Evolutionary conservation across 2,888 invertebrate species (phyloP).

Genomic region (Darwinula stevensoni): DNA sequence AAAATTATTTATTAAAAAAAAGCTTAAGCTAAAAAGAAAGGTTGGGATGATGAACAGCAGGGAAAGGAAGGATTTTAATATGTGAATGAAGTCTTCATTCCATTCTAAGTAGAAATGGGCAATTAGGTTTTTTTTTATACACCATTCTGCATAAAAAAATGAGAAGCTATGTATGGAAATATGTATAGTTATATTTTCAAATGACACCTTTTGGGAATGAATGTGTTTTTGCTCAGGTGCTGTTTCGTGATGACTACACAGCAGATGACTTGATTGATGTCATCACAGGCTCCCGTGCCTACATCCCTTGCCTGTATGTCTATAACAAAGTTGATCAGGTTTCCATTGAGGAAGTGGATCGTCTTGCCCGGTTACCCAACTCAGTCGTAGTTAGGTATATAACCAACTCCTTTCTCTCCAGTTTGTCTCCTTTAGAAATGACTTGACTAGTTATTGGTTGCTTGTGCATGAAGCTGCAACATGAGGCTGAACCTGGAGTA

Average conservation of each 20-base stretch:
- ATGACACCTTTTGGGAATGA: neutral
- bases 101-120: too few species aligned
- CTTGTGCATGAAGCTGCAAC: too few species aligned
- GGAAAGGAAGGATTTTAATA: too few species aligned
- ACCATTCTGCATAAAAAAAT: too few species aligned
- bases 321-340: slow-evolving; percentile 99
- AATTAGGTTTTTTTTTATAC: too few species aligned
- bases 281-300: slow-evolving; percentile 76
- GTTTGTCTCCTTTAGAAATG: slow-evolving; percentile 3
- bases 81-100: too few species aligned
- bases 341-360: slow-evolving; percentile 88
- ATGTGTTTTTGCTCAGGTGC: slow-evolving; percentile 21
- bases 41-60: too few species aligned
- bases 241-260: slow-evolving; percentile 83
- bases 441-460: slow-evolving; percentile 17
- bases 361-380: slow-evolving; percentile 57
- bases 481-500: slow-evolving; percentile 94
- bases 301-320: slow-evolving; percentile 88
- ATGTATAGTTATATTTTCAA: too few species aligned
- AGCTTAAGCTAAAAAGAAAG: too few species aligned
- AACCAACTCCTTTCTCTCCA: too few species aligned
- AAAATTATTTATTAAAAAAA: too few species aligned
- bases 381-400: slow-evolving; percentile 68
- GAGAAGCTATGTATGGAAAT: too few species aligned
- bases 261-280: slow-evolving; percentile 96